Percentiles rank a stretch among this genome's conserved stretches.
Evolutionary conservation across 1,140 invertebrate genomes (phyloP).

Genomic region (Thalassaphorura encarpata): DNA sequence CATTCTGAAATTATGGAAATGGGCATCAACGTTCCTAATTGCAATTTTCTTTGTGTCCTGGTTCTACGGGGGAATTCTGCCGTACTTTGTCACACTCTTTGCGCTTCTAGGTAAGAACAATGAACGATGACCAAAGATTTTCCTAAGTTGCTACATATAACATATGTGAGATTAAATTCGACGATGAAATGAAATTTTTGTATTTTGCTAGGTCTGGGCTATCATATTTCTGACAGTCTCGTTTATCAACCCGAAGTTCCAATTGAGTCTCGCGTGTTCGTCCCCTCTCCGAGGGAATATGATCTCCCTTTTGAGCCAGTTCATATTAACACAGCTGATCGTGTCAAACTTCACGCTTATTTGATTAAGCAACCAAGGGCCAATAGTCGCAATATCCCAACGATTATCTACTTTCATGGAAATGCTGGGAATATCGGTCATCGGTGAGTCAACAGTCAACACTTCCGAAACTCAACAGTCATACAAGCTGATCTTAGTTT

Average conservation of each 20-base stretch:
- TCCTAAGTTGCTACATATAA: not conserved
- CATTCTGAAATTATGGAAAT: slow-evolving; percentile 24
- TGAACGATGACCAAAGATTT: not conserved
- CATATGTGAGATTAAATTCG: not conserved
- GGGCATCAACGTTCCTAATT: slow-evolving; percentile 26
- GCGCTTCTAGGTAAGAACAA: slow-evolving; percentile 26
- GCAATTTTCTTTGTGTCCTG: slow-evolving; percentile 29
- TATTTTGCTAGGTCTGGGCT: slow-evolving; percentile 20
- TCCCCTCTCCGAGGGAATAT: slow-evolving; percentile 70
- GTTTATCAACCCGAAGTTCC: slow-evolving; percentile 42
- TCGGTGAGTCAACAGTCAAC: slow-evolving; percentile 53
- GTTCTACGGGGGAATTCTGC: slow-evolving; percentile 29
- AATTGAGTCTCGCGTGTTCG: slow-evolving; percentile 70
- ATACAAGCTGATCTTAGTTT: no score
- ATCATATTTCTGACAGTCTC: slow-evolving; percentile 28
- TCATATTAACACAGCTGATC: slow-evolving; percentile 64
- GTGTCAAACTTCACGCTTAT: slow-evolving; percentile 70
- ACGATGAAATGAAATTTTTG: not conserved
- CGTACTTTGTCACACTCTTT: slow-evolving; percentile 19
- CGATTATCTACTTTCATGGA: slow-evolving; percentile 83
- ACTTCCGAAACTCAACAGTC: no score
- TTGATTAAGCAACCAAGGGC: slow-evolving; percentile 68
- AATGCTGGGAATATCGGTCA: slow-evolving; percentile 96
- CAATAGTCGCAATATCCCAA: slow-evolving; percentile 53
- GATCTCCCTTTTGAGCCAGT: slow-evolving; percentile 76